Percentiles rank a stretch among this genome's conserved stretches.
Conservation (phyloP, 2,888 invertebrate genomes). For the Acheta domesticus region DNA sequence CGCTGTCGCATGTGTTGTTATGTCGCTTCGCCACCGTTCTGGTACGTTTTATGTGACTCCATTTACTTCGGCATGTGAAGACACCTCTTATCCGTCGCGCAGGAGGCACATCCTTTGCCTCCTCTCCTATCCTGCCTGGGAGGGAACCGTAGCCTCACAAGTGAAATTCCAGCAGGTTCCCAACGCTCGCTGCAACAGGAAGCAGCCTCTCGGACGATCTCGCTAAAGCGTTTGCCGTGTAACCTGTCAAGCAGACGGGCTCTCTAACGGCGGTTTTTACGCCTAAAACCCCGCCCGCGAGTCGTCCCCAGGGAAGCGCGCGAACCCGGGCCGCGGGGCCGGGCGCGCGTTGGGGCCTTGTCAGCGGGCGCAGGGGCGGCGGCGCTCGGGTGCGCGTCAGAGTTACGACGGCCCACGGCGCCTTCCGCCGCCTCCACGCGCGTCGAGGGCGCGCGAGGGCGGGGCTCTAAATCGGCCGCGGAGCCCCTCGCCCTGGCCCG, state of each 20-base stretch:
- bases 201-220: not conserved
- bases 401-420: not conserved
- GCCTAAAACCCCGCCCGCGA: not conserved
- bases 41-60: no score
- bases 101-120: not conserved
- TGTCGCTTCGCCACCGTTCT: not conserved
- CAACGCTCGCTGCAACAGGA: not conserved
- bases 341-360: not conserved
- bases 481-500: not conserved
- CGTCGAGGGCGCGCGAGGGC: not conserved
- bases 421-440: not conserved
- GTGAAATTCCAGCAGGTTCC: no score
- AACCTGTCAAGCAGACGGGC: not conserved
- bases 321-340: not conserved
- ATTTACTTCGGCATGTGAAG: no score
- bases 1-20: not conserved
- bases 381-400: not conserved
- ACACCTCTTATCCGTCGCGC: no score
- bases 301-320: not conserved
- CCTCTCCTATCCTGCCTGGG: not conserved
- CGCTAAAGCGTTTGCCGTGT: not conserved
- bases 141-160: not conserved
- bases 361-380: not conserved
- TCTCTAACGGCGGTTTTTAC: not conserved
- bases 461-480: not conserved